A percentile compares a stretch with the other conserved stretches of the same genome.
phyloP scores from a whole-genome alignment of 2,888 invertebrate species.

The Lithophane ornitopus region DNA sequence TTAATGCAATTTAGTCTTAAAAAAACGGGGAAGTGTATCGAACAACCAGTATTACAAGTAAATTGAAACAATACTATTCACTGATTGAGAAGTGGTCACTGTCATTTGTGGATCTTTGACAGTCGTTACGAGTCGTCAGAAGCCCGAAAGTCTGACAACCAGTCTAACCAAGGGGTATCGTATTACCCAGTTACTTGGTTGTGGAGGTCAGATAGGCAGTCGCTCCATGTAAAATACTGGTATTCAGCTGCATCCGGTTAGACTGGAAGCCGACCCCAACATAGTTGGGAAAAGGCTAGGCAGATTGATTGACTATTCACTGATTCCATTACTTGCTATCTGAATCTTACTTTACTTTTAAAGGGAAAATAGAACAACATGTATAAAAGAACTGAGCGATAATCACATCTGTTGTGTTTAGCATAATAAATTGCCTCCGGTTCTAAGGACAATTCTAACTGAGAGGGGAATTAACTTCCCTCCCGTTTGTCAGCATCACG shows the following conservation, averaged over 20 bases:
- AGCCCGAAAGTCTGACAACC: no score
- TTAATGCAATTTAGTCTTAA: background rate
- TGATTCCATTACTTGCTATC: background rate
- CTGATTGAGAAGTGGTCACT: no score
- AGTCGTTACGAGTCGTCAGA: no score
- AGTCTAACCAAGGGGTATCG: no score
- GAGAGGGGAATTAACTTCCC: conserved; percentile 42
- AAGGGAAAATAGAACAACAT: background rate
- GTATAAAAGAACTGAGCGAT: conserved; percentile 21
- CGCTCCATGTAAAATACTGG: no score
- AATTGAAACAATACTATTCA: background rate
- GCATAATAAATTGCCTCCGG: conserved; percentile 28
- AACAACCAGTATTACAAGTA: background rate
- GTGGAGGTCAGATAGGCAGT: no score
- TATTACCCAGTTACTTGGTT: no score
- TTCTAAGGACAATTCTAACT: conserved; percentile 16
- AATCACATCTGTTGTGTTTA: conserved; percentile 43
- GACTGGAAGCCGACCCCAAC: no score
- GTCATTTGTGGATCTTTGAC: no score
- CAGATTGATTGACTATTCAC: no score
- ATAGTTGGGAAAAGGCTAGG: no score
- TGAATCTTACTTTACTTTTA: background rate
- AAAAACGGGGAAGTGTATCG: background rate
- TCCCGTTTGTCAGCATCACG: conserved; percentile 54
- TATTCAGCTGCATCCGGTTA: no score